phyloP scores from a whole-genome alignment of 2,113 vertebrate genomes.

The Oncorhynchus clarkii region DNA sequence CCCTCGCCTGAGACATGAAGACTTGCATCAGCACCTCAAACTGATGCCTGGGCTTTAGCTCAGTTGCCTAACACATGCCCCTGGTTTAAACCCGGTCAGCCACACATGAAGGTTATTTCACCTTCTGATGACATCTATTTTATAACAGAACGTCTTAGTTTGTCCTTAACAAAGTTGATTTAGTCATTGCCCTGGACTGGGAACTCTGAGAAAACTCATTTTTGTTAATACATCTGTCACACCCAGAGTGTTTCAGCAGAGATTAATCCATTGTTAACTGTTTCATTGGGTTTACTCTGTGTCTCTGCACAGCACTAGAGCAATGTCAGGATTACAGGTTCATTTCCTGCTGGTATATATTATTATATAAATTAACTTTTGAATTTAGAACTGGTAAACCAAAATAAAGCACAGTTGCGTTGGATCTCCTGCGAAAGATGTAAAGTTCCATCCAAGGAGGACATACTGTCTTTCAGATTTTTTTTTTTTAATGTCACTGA shows the following conservation, averaged over 20 bases:
- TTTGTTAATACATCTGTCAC: constrained; percentile 25
- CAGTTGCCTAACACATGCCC: too few species aligned
- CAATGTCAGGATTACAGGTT: too few species aligned
- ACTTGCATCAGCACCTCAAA: too few species aligned
- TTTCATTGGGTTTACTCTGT: too few species aligned
- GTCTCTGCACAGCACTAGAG: too few species aligned
- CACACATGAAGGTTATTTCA: too few species aligned
- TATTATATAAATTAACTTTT: too few species aligned
- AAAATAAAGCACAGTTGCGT: not conserved
- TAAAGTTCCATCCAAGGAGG: not conserved
- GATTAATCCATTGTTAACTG: not conserved
- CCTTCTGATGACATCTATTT: not conserved
- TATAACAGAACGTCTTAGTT: constrained; percentile 1
- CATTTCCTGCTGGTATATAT: too few species aligned
- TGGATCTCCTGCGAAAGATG: not conserved
- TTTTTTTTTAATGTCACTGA: constrained; percentile 10
- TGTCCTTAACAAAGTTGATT: not conserved
- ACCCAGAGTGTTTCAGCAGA: constrained; percentile 10
- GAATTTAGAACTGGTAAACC: not conserved
- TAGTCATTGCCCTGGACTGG: not conserved
- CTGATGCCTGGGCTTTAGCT: too few species aligned
- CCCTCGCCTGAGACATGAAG: too few species aligned
- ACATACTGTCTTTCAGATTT: not conserved
- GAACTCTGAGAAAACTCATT: not conserved
- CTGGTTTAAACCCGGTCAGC: too few species aligned